These are phyloP conservation scores for Platichthys flesus DNA, from an alignment of 2,113 vertebrate species.

Conservation along the genomic window DNA sequence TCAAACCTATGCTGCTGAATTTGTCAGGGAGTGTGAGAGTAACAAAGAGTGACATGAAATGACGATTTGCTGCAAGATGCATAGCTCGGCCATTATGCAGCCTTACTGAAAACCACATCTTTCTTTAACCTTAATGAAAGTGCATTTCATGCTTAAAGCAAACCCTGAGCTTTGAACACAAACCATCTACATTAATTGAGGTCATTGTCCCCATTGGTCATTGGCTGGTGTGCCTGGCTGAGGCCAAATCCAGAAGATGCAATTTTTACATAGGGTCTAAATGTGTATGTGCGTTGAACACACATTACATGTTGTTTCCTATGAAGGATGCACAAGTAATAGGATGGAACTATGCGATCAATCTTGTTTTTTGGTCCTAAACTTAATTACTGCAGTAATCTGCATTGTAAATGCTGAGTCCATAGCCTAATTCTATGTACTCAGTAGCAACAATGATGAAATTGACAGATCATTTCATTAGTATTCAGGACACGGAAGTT, in stretches of 20 bases:
- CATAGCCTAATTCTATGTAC: background rate
- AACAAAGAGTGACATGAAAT: conserved; percentile 4
- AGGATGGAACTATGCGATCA: background rate
- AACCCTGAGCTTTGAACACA: too few species aligned
- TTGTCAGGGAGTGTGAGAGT: conserved; percentile 16
- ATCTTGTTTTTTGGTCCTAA: too few species aligned
- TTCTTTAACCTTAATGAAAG: too few species aligned
- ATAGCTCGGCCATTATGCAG: background rate
- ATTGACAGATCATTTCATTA: background rate
- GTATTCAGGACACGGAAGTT: background rate
- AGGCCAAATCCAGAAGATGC: background rate
- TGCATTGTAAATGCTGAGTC: too few species aligned
- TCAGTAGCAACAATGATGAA: background rate
- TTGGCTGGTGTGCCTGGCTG: background rate
- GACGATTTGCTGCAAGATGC: background rate
- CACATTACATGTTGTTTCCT: too few species aligned
- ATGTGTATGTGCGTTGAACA: too few species aligned
- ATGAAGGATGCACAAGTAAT: background rate
- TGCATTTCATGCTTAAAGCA: too few species aligned
- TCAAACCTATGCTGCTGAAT: conserved; percentile 14
- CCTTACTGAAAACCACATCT: too few species aligned
- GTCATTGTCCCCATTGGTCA: background rate
- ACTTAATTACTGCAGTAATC: too few species aligned
- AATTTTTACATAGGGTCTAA: too few species aligned
- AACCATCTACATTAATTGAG: background rate